phyloP scores from a whole-genome alignment of 1,140 invertebrate genomes.

The Chironomus striatipennis region DNA sequence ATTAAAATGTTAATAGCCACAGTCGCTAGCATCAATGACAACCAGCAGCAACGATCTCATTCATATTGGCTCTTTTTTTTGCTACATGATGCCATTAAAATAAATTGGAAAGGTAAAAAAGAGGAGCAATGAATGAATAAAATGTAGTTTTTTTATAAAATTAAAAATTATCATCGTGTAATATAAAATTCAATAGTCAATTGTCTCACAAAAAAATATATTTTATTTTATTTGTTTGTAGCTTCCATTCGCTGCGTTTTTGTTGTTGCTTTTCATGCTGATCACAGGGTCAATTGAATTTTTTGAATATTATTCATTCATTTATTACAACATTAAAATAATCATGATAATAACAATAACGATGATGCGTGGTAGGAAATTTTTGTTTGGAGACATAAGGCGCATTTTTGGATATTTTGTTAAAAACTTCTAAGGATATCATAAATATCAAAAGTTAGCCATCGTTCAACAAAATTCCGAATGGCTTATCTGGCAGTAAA shows the following conservation, averaged over 20 bases:
- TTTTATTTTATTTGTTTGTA: background rate
- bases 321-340: too few relatives aligned
- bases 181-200: slow-evolving; percentile 23
- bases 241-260: background rate
- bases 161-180: slow-evolving; percentile 22
- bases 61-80: background rate
- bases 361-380: too few relatives aligned
- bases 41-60: background rate
- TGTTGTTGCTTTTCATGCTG: background rate
- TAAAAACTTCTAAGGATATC: too few relatives aligned
- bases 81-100: slow-evolving; percentile 12
- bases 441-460: too few relatives aligned
- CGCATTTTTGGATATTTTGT: too few relatives aligned
- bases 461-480: too few relatives aligned
- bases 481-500: too few relatives aligned
- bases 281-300: background rate
- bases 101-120: slow-evolving; percentile 2
- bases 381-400: too few relatives aligned
- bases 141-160: background rate
- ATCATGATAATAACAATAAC: too few relatives aligned
- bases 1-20: slow-evolving; percentile 10
- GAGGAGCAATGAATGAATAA: background rate
- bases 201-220: background rate
- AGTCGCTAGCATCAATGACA: background rate
- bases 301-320: background rate